Evolutionary conservation across 2,888 invertebrate species (phyloP).

Genomic region (Polyommatus iphigenia): DNA sequence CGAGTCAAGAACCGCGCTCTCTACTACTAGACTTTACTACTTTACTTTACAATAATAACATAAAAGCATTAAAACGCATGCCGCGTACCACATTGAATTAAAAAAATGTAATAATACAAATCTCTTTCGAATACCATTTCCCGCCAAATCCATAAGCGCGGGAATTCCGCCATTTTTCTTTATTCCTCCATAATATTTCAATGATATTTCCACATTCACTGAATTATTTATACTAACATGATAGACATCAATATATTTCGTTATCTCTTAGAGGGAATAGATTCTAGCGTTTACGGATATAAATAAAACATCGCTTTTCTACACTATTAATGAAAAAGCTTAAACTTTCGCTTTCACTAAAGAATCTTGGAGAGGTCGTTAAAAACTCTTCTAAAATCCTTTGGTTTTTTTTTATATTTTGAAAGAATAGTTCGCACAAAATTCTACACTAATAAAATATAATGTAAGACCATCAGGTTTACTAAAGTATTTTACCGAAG

Average conservation of each 20-base stretch:
- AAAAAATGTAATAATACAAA: slow-evolving; percentile 20
- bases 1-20: too few relatives aligned
- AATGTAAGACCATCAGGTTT: too few relatives aligned
- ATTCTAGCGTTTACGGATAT: slow-evolving; percentile 14
- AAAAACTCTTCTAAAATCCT: too few relatives aligned
- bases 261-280: slow-evolving; percentile 43
- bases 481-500: too few relatives aligned
- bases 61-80: too few relatives aligned
- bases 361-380: too few relatives aligned
- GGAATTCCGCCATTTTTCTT: slow-evolving; percentile 21
- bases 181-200: slow-evolving; percentile 68
- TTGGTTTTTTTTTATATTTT: too few relatives aligned
- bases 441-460: too few relatives aligned
- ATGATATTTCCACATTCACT: slow-evolving; percentile 56
- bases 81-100: not conserved
- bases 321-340: not conserved
- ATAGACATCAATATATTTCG: slow-evolving; percentile 62
- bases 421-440: too few relatives aligned
- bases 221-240: slow-evolving; percentile 72
- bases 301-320: slow-evolving; percentile 11
- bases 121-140: slow-evolving; percentile 16
- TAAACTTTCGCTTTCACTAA: not conserved
- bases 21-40: too few relatives aligned
- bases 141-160: slow-evolving; percentile 24
- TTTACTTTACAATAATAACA: too few relatives aligned